Percentiles rank a stretch among this genome's conserved stretches.
phyloP scores from a whole-genome alignment of 2,113 vertebrate species.

The rat (Rattus norvegicus) region DNA sequence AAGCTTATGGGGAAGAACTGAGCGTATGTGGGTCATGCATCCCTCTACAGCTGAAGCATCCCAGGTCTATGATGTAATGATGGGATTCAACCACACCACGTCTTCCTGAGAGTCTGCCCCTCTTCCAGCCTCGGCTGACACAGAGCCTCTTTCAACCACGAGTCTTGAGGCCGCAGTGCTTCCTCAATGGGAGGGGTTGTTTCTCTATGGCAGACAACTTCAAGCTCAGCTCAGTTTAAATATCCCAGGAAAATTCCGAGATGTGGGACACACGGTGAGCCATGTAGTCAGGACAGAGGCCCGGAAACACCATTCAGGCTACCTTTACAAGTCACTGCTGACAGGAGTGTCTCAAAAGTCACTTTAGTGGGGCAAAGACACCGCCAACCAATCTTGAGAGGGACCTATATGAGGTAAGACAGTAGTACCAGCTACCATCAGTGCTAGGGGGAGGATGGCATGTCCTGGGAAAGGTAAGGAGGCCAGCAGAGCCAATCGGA shows the following conservation, averaged over 20 bases:
- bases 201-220: not conserved
- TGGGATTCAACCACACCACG: fast-evolving
- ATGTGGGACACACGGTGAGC: not conserved
- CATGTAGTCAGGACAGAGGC: not conserved
- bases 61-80: not conserved
- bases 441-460: not conserved
- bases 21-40: fast-evolving
- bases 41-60: not conserved
- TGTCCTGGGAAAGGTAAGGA: not conserved
- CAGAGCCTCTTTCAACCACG: fast-evolving
- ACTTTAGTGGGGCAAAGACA: not conserved
- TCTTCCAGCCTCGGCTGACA: fast-evolving
- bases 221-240: not conserved
- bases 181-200: not conserved
- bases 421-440: not conserved
- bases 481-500: not conserved
- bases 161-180: not conserved
- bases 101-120: fast-evolving
- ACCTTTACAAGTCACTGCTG: not conserved
- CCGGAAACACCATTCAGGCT: not conserved
- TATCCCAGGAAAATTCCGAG: not conserved
- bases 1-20: not conserved
- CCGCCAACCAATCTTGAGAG: not conserved
- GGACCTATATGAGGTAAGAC: not conserved
- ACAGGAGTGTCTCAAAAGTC: not conserved